Percentiles rank a stretch among this genome's conserved stretches.
These are phyloP conservation scores for Chaenodraco wilsoni DNA, from an alignment of 2,797 vertebrate genomes.

Conservation along the genomic window DNA sequence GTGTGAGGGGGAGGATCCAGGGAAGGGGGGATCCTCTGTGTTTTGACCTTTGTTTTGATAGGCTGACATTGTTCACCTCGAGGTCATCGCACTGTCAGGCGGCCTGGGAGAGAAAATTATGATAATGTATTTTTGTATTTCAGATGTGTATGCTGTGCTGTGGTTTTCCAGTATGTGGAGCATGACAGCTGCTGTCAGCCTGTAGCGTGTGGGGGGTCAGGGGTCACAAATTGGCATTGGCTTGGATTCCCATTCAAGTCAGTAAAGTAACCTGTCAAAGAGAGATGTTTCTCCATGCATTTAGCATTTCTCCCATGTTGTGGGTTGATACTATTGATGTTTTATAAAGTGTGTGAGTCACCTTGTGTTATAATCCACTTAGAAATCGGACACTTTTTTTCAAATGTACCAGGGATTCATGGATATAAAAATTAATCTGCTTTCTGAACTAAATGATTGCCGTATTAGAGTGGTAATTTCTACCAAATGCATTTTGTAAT, in stretches of 20 bases:
- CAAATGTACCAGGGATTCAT: background rate
- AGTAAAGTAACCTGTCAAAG: conserved; percentile 31
- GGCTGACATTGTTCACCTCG: conserved; percentile 43
- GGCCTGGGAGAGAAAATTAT: conserved; percentile 52
- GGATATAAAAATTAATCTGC: background rate
- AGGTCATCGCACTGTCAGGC: conserved; percentile 52
- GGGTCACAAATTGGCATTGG: conserved; percentile 21
- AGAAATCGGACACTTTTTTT: conserved; percentile 17
- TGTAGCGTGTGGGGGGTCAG: conserved; percentile 31
- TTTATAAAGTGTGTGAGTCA: background rate
- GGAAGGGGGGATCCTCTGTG: conserved; percentile 13
- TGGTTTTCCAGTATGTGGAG: conserved; percentile 29
- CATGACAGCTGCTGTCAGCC: conserved; percentile 60
- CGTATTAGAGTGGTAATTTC: conserved; percentile 34
- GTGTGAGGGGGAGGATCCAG: conserved; percentile 8
- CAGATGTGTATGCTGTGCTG: conserved; percentile 45
- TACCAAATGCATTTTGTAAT: conserved; percentile 39
- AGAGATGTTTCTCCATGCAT: background rate
- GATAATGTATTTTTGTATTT: conserved; percentile 53
- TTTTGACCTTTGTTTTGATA: conserved; percentile 61
- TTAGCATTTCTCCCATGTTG: background rate
- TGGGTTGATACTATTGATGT: background rate
- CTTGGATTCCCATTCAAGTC: conserved; percentile 17
- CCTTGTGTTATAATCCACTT: background rate
- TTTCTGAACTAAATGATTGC: conserved; percentile 29